Percentiles rank a stretch among this genome's conserved stretches.
Conservation (phyloP, 2,797 vertebrate genomes). For the Eulemur mongoz region DNA sequence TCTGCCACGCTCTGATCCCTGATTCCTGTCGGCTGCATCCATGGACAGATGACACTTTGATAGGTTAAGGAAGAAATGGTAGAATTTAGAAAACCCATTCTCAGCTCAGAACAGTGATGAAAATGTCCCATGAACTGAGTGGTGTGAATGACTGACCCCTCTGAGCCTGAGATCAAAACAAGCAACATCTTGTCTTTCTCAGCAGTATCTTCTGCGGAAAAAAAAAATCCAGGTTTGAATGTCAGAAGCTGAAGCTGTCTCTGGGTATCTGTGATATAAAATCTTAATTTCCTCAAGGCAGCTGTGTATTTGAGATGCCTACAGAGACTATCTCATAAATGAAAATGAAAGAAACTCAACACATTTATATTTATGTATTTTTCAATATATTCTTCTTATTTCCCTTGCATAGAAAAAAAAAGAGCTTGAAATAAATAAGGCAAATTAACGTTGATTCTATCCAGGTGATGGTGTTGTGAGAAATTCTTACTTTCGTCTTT, state of each 20-base stretch:
- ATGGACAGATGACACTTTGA: rapidly evolving
- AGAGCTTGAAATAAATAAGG: not conserved
- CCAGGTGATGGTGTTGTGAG: not conserved
- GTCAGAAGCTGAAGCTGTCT: not conserved
- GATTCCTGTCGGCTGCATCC: rapidly evolving
- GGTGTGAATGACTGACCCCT: not conserved
- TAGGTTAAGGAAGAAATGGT: not conserved
- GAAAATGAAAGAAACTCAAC: not conserved
- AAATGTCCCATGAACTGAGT: not conserved
- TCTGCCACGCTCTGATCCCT: not conserved
- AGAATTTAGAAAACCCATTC: not conserved
- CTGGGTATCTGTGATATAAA: not conserved
- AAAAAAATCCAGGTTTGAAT: not conserved
- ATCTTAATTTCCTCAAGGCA: not conserved
- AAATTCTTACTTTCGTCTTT: not conserved
- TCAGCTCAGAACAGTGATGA: not conserved
- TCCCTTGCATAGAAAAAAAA: not conserved
- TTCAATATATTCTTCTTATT: not conserved
- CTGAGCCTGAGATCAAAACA: not conserved
- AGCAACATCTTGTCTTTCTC: not conserved
- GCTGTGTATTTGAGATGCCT: not conserved
- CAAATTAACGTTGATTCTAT: not conserved
- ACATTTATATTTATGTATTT: not conserved
- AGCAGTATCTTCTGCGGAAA: not conserved
- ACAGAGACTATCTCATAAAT: not conserved